phyloP scores from a whole-genome alignment of 2,797 vertebrate genomes.

The Parauchenoglanis punctatus region DNA sequence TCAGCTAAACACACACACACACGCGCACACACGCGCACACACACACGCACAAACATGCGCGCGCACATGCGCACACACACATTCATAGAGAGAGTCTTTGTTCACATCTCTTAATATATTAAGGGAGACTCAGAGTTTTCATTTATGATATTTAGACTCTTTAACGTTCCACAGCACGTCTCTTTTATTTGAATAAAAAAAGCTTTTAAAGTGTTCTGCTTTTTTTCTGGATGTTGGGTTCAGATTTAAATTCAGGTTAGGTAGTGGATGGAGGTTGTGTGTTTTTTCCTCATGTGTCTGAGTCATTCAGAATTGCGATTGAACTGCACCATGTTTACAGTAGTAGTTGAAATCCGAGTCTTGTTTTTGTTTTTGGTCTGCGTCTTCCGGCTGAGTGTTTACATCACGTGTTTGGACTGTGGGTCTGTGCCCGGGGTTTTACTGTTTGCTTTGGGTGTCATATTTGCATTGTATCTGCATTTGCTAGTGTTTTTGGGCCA shows the following conservation, averaged over 20 bases:
- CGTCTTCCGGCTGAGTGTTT: background rate
- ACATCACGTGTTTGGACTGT: background rate
- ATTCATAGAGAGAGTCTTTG: background rate
- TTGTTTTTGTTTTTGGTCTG: background rate
- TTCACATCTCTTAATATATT: background rate
- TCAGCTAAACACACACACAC: background rate
- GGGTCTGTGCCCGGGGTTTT: background rate
- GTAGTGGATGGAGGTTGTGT: background rate
- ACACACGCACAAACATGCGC: background rate
- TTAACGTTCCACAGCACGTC: background rate
- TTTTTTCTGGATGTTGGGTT: background rate
- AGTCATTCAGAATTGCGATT: background rate
- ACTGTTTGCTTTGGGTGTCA: background rate
- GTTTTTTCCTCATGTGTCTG: background rate
- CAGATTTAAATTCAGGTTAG: too few relatives aligned
- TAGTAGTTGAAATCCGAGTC: background rate
- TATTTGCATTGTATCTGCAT: background rate
- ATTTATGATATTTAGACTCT: background rate
- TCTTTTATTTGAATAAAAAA: background rate
- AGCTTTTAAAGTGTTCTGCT: background rate
- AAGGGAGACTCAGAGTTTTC: background rate
- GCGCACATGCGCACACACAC: background rate
- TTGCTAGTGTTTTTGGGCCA: background rate
- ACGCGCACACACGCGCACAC: slow-evolving; percentile 10
- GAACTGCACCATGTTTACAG: background rate